Evolutionary conservation across 2,888 invertebrate species (phyloP).

Genomic region (Eilema depressum): DNA sequence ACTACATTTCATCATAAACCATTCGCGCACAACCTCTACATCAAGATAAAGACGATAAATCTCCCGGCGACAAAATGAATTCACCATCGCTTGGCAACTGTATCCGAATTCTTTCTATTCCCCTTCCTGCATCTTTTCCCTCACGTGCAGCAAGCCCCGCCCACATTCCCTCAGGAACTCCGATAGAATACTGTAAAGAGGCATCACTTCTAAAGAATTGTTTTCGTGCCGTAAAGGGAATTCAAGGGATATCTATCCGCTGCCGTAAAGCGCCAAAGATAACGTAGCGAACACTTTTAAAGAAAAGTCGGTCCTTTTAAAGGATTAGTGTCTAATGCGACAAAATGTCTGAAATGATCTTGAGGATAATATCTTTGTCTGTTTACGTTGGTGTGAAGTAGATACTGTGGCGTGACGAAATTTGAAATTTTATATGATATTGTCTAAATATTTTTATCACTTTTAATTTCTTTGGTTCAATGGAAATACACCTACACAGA

Average conservation of each 20-base stretch:
- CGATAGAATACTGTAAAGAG: conserved; percentile 39
- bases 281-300: conserved; percentile 40
- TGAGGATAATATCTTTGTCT: neutral
- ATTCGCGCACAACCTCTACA: conserved; percentile 10
- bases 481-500: no score
- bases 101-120: conserved; percentile 21
- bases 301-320: conserved; percentile 38
- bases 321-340: conserved; percentile 4
- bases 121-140: conserved; percentile 28
- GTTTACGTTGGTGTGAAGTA: neutral
- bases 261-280: conserved; percentile 46
- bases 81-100: conserved; percentile 21
- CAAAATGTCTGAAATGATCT: neutral
- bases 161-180: conserved; percentile 23
- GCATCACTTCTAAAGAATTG: conserved; percentile 40
- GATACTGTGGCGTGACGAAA: neutral
- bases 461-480: neutral
- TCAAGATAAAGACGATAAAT: conserved; percentile 17
- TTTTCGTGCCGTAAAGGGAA: conserved; percentile 42
- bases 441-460: neutral
- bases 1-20: conserved; percentile 11
- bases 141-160: conserved; percentile 44
- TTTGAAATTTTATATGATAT: neutral
- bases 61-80: conserved; percentile 23
- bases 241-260: conserved; percentile 46